These are phyloP conservation scores for Zygothrica quintamaculata DNA, from an alignment of 2,888 invertebrate genomes.

Conservation along the genomic window DNA sequence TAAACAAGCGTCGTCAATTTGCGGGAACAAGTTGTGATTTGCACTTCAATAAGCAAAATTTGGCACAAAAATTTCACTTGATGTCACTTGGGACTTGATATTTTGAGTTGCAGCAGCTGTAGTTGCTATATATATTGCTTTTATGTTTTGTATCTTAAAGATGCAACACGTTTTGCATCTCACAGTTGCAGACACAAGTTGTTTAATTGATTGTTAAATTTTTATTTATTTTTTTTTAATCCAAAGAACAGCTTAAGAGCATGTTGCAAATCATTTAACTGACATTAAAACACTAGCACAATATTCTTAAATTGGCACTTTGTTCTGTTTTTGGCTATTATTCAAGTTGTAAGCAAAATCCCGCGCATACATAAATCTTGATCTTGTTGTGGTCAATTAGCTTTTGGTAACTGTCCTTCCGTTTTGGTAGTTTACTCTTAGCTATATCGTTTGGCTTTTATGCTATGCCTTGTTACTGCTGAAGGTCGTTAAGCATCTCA, in stretches of 20 bases:
- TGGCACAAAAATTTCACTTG: conserved; percentile 54
- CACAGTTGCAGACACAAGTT: conserved; percentile 43
- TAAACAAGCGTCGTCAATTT: conserved; percentile 59
- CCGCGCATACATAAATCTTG: conserved; percentile 39
- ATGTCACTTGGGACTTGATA: conserved; percentile 20
- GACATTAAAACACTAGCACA: conserved; percentile 25
- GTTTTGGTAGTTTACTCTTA: conserved; percentile 27
- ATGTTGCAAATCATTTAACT: conserved; percentile 23
- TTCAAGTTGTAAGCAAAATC: conserved; percentile 12
- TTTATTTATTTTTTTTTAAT: conserved; percentile 5
- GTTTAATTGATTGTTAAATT: conserved; percentile 58
- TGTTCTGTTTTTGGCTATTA: conserved; percentile 6
- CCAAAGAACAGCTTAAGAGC: conserved; percentile 9
- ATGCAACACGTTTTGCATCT: conserved; percentile 38
- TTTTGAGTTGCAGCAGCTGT: conserved; percentile 15
- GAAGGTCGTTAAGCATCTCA: conserved; percentile 32
- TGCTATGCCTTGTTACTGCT: conserved; percentile 8
- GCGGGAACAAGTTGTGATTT: conserved; percentile 50
- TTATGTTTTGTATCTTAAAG: conserved; percentile 23
- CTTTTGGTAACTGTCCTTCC: conserved; percentile 41
- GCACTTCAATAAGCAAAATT: conserved; percentile 52
- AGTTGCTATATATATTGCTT: conserved; percentile 18
- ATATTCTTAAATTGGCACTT: conserved; percentile 34
- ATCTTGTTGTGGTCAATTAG: conserved; percentile 46
- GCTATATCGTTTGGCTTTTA: conserved; percentile 14